Conservation (phyloP, 2,113 vertebrate genomes). For the Erythrolamprus reginae region DNA sequence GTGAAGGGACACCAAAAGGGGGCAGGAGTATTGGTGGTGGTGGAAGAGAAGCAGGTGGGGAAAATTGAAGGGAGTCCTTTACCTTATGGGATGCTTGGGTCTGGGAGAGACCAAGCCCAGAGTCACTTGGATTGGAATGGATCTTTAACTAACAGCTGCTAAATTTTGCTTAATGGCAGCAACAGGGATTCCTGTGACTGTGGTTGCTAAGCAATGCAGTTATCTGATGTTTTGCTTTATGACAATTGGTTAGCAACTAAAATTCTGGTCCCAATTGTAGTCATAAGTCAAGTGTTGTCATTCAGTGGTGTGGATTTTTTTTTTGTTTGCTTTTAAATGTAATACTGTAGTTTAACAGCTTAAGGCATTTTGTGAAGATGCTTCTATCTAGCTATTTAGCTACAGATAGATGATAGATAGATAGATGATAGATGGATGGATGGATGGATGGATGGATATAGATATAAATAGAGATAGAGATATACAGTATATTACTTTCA, state of each 20-base stretch:
- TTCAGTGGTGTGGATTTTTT: too few relatives aligned
- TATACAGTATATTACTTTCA: too few relatives aligned
- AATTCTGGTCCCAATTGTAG: not conserved
- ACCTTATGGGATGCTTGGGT: not conserved
- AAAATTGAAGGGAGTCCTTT: not conserved
- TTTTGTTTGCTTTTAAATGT: not conserved
- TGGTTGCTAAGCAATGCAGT: not conserved
- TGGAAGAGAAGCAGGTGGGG: not conserved
- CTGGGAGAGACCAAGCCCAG: not conserved
- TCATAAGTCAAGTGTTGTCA: not conserved
- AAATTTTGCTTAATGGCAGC: not conserved
- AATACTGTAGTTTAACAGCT: not conserved
- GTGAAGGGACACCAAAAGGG: not conserved
- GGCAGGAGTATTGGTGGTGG: not conserved
- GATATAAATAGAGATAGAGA: too few relatives aligned
- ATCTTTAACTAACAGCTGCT: not conserved
- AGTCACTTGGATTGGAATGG: not conserved
- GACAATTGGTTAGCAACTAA: not conserved
- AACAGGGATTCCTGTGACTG: not conserved
- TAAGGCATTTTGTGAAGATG: not conserved
- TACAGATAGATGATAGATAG: too few relatives aligned
- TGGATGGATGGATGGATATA: too few relatives aligned
- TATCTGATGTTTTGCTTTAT: not conserved
- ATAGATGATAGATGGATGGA: too few relatives aligned
- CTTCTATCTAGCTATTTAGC: not conserved